Percentiles rank a stretch among this genome's conserved stretches.
Conservation (phyloP, 2,797 vertebrate genomes). For the Sus cebifrons region DNA sequence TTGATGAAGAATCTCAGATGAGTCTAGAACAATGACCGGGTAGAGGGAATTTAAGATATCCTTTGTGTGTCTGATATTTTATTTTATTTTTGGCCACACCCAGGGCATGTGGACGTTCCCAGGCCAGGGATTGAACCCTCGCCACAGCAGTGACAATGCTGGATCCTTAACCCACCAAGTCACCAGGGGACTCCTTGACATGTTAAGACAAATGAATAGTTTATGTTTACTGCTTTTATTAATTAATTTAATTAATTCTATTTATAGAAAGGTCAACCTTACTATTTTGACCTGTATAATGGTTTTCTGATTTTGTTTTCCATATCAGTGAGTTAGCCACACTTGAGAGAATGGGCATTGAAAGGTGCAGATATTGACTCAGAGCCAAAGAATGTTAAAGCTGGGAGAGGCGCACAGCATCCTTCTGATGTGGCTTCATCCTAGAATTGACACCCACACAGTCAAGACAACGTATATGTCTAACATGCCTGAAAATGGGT, state of each 20-base stretch:
- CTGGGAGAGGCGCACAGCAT: neutral
- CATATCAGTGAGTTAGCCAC: neutral
- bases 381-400: neutral
- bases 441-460: neutral
- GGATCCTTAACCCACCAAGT: no score
- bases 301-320: neutral
- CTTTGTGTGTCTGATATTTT: neutral
- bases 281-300: neutral
- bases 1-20: neutral
- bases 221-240: neutral
- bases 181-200: neutral
- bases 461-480: neutral
- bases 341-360: neutral
- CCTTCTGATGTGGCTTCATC: neutral
- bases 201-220: conserved; percentile 15
- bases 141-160: no score
- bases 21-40: neutral
- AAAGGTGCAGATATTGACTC: neutral
- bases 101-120: no score
- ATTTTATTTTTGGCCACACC: no score
- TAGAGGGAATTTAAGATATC: conserved; percentile 3
- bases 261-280: neutral
- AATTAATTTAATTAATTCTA: neutral
- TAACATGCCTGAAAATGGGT: neutral
- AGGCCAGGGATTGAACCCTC: no score